Conservation (phyloP, 1,140 invertebrate genomes). For the Zaprionus davidi region DNA sequence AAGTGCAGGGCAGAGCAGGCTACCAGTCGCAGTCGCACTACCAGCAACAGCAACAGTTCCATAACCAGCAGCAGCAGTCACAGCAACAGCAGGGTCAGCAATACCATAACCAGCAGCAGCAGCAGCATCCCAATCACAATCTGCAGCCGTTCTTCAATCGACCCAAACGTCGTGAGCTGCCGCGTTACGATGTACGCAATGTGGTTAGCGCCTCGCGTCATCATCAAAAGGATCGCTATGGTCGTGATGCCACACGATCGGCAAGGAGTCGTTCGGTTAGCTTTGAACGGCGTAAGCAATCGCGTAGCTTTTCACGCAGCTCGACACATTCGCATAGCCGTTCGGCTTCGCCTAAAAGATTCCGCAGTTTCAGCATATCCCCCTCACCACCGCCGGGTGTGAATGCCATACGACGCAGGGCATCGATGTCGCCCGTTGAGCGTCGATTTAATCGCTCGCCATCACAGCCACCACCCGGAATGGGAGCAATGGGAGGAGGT, state of each 20-base stretch:
- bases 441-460: constrained; percentile 58
- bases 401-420: constrained; percentile 2
- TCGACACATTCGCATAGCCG: constrained; percentile 51
- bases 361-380: constrained; percentile 76
- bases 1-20: constrained; percentile 45
- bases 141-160: constrained; percentile 85
- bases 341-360: constrained; percentile 66
- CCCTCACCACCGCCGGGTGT: constrained; percentile 54
- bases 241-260: constrained; percentile 87
- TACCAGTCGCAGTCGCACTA: constrained; percentile 32
- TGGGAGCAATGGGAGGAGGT: not conserved
- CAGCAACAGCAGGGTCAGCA: constrained; percentile 20
- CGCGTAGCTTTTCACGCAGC: constrained; percentile 62
- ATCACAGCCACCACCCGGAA: constrained; percentile 2
- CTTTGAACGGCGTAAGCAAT: constrained; percentile 48
- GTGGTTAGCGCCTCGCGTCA: constrained; percentile 88
- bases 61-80: constrained; percentile 1
- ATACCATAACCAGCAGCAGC: constrained; percentile 36
- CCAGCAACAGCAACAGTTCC: constrained; percentile 25
- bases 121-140: constrained; percentile 33
- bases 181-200: constrained; percentile 92
- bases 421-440: constrained; percentile 33
- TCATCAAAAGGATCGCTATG: constrained; percentile 90
- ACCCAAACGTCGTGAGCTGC: constrained; percentile 91
- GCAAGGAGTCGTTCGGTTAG: constrained; percentile 74